These are phyloP conservation scores for Yponomeuta plumbellus DNA, from an alignment of 2,888 invertebrate species.

Conservation along the genomic window DNA sequence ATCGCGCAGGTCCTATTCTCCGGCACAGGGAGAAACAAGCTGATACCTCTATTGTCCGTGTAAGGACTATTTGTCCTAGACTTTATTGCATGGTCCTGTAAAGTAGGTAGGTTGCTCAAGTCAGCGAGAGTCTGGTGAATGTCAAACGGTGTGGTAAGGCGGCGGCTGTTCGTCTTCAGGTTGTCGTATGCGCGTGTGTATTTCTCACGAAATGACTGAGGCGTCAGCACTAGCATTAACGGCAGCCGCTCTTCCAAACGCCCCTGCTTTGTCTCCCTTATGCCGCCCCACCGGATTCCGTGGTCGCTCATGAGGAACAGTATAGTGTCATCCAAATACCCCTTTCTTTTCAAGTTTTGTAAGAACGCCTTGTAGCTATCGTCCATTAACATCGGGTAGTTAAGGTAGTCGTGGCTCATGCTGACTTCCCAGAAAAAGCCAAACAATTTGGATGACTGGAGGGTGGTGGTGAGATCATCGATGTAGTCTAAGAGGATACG, in stretches of 20 bases:
- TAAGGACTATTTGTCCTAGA: constrained; percentile 47
- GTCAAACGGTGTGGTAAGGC: constrained; percentile 90
- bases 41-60: constrained; percentile 78
- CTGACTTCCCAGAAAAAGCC: constrained; percentile 91
- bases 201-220: constrained; percentile 80
- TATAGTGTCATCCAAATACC: constrained; percentile 80
- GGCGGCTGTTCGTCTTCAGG: constrained; percentile 79
- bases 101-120: constrained; percentile 72
- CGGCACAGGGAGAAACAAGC: constrained; percentile 86
- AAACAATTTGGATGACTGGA: constrained; percentile 80
- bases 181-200: constrained; percentile 80
- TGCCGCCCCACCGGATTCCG: constrained; percentile 91
- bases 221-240: constrained; percentile 83
- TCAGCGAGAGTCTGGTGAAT: constrained; percentile 87
- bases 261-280: constrained; percentile 89
- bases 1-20: constrained; percentile 82
- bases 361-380: constrained; percentile 78
- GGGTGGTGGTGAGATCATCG: constrained; percentile 76
- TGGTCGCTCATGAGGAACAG: constrained; percentile 91
- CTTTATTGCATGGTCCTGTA: constrained; percentile 56
- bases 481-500: constrained; percentile 84
- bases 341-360: constrained; percentile 60
- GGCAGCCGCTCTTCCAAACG: constrained; percentile 92
- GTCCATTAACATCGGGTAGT: constrained; percentile 86
- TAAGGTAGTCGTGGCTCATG: constrained; percentile 89